Evolutionary conservation across 2,113 vertebrate genomes (phyloP), one percentile per base, ranked within the genome.

Genomic region (Brachyistius frenatus): DNA sequence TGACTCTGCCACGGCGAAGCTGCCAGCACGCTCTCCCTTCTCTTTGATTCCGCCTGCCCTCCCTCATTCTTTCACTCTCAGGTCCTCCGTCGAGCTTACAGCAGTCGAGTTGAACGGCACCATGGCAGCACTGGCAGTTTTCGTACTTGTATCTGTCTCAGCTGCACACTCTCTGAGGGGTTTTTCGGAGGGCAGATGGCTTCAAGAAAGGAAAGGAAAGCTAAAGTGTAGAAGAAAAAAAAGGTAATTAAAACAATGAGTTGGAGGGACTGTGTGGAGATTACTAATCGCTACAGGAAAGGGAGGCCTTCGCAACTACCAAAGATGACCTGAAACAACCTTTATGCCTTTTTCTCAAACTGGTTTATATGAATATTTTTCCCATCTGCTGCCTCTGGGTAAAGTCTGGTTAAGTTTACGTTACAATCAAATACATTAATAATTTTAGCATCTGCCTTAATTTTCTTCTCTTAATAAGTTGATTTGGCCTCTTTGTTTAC

Each of bases 181-280:
- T 73, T 53, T 62, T 63, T 13, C 50, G 95, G 88, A 89, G 88
- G 95, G 95, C 96, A 97, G 96, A 97, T 98, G 96, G 95, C 93
- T 39, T 75, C 54, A 70, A 80, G 67, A 65, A 76, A 68, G 73
- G 73, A 66, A 67, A 41, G 73, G 63, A 72, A 58, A 64, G 50
- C 4, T 15, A 33, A 71, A 61, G 47, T 66, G 46, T 44, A 67
- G 3, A 72, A 76, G 57, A 63, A 80, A 56, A 62, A 44, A 61
- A 11, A 7, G 9, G 63, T 33, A 35, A 70, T n/a, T 3, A 66
- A 71, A 73, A 14, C 44, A 31, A 85, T 77, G 73, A 65, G 52
- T 47, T 73, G 46, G 54, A 68, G 46, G 60, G 33, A 54, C 39
- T 35, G 63, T 64, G 82, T 46, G 44, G 65, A 76, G 82, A 88